Evolutionary conservation across 1,140 invertebrate species (phyloP).

Genomic region (Drusus annulatus): DNA sequence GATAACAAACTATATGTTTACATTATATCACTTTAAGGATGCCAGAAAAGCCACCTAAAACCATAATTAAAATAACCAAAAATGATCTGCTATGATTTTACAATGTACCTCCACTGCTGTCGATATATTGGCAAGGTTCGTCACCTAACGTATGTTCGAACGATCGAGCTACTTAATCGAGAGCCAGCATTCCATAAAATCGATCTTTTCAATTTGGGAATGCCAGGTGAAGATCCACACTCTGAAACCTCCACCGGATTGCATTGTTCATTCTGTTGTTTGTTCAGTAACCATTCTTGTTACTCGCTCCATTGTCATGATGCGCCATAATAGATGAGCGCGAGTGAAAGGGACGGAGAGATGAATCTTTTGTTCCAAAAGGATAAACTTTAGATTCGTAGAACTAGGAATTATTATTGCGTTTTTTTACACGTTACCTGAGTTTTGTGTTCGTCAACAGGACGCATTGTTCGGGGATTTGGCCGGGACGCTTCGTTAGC

Average conservation of each 20-base stretch:
- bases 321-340: constrained; percentile 37
- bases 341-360: constrained; percentile 35
- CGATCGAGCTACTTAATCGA: constrained; percentile 2
- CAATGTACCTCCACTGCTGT: background rate
- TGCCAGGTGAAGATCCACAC: constrained; percentile 19
- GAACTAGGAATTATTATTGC: constrained; percentile 48
- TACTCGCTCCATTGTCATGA: constrained; percentile 53
- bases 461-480: constrained; percentile 38
- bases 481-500: constrained; percentile 29
- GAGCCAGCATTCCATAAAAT: constrained; percentile 5
- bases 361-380: constrained; percentile 51
- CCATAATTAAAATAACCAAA: too few relatives aligned
- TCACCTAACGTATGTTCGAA: background rate
- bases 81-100: too few relatives aligned
- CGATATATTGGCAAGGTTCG: background rate
- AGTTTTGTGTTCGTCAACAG: constrained; percentile 41
- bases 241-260: background rate
- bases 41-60: too few relatives aligned
- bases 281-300: constrained; percentile 55
- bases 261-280: constrained; percentile 52
- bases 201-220: background rate
- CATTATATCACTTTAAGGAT: too few relatives aligned
- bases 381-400: constrained; percentile 49
- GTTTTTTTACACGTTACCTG: constrained; percentile 48
- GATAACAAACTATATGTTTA: too few relatives aligned